Base-by-base conservation (phyloP, 1,140 invertebrate species). In the Cyrtorhinus lividipennis region DNA sequence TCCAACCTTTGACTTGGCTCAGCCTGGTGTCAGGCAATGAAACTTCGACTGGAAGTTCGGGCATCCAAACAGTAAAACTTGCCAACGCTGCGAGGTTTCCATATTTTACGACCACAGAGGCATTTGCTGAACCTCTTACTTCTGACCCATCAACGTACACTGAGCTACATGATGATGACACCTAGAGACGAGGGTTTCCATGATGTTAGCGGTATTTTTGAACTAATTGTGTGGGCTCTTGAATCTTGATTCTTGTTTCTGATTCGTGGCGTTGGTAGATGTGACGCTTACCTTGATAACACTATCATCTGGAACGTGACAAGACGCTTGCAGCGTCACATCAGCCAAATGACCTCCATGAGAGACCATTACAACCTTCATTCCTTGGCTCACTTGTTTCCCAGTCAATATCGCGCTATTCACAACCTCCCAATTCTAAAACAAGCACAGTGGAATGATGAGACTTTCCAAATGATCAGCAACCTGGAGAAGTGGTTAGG, bases 91-190 rank as follows among this genome's bases (percentile, higher is more conserved):
- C 89, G 71, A 93, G 91, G 0, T 89, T 89, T 5, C 91, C 92
- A 71, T 95, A 97, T 74, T 93, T 93, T 5, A 95, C 91, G 10
- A 94, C 81, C 15, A 98, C 85, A 0, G 90, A 92, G 1, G 93
- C 93, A 73, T 97, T 97, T 13, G 90, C 89, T 0, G 92, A 94
- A 2, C 94, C 94, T 0, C 92, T 80, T 38, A 92, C 90, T 77
- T 98, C 95, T 15, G 92, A 93, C 0, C 95, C 95, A 74, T 98
- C 94, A 5, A 98, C 85, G 75, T 96, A 98, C 1, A 98, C 91
- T 2, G 90, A 92, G 66, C 92, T 95, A 75, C 95, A 98, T 2
- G 92, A 94, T 0, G 91, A 90, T 8, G 93, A 94, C 1, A 97
- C 92, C 92, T 95, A 70, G 10, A 59, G 15, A 38, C 30, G 30